Base-by-base conservation (phyloP, 2,113 vertebrate genomes). In the Nicator chloris region DNA sequence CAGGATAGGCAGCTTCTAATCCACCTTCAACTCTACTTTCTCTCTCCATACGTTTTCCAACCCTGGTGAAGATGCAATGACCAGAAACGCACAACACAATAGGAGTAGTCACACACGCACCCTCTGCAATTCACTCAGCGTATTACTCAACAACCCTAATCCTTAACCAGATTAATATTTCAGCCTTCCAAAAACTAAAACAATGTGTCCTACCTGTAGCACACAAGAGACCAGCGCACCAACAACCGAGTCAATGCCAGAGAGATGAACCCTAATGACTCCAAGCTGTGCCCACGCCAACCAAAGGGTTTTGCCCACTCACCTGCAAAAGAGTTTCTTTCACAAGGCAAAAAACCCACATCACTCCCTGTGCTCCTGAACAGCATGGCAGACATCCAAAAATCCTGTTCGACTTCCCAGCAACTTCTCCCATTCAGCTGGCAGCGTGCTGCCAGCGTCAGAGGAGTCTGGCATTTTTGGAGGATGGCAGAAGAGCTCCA, bases 401-500 rank as follows among this genome's bases (percentile, higher is more conserved):
- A 92, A 65, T 80, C 92, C 88, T 85, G 61, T 76, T 80, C 0
- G 0, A 68, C 57, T 64, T 82, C 73, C 84, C 49, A 68, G 63
- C 31, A 79, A 44, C 73, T 84, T 53, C 13, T 51, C 65, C 84
- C 66, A 33, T 40, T 68, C 57, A 28, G 35, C 44, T 68, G 47
- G 56, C 78, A 93, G 69, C 0, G 0, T 6, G 28, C 73, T 90
- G 65, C 82, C 82, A 87, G 6, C 69, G 75, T 89, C 66, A 64
- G 73, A 44, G n/a, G 54, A 76, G 75, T 14, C 8, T 64, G 45
- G 49, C 31, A 26, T 44, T 88, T 91, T 31, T 75, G 2, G 2
- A 68, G 75, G 78, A 63, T 15, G 40, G 84, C 78, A 91, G 73
- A 78, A 56, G 65, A 71, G 70, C 70, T 96, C 70, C 88, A 61